Conservation (phyloP, 2,113 vertebrate genomes). For the Eulacestoma nigropectus region DNA sequence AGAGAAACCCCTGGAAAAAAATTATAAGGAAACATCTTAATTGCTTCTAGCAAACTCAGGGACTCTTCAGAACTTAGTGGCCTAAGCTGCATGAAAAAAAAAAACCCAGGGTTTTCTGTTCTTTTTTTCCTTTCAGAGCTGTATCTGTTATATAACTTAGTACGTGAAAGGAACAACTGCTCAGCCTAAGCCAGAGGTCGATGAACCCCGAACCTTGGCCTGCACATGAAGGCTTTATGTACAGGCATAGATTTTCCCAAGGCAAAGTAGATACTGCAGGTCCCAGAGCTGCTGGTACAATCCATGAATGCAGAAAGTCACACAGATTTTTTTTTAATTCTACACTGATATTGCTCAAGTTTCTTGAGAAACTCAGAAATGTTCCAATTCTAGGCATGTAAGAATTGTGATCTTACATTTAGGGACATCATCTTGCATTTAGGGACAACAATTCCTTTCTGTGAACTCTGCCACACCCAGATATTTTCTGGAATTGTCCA, state of each 20-base stretch:
- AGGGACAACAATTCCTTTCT: neutral
- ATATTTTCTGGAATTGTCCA: conserved; percentile 1
- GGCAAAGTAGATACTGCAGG: neutral
- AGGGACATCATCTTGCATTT: neutral
- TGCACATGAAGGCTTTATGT: neutral
- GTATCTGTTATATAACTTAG: neutral
- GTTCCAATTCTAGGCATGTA: neutral
- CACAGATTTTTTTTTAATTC: neutral
- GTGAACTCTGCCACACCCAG: neutral
- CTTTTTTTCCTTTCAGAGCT: neutral
- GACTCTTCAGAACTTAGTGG: neutral
- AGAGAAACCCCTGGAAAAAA: neutral
- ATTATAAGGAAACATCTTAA: neutral
- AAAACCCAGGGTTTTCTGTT: neutral
- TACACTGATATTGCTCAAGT: neutral
- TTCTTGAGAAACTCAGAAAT: neutral
- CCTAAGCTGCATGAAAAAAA: neutral
- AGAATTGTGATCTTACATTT: neutral
- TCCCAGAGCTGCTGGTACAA: neutral
- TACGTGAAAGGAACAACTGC: neutral
- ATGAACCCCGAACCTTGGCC: neutral
- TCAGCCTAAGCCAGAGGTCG: neutral
- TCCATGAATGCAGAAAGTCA: neutral
- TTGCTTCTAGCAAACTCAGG: neutral
- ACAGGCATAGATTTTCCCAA: neutral